Evolutionary conservation across 2,113 vertebrate species (phyloP).

Genomic region (Gorsachius goisagi): DNA sequence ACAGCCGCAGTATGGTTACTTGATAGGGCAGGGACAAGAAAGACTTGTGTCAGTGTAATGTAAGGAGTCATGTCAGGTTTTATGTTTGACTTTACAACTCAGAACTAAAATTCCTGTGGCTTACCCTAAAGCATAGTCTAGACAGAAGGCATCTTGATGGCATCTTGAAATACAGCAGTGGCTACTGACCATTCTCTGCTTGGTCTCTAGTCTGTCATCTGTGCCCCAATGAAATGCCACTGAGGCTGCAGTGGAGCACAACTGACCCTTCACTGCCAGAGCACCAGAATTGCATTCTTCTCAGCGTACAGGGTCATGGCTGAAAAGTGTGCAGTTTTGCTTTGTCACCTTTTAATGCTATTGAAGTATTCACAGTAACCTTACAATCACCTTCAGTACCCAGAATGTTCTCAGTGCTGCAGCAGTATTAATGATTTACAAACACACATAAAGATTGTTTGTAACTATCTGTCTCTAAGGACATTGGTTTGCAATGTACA

Average conservation of each 20-base stretch:
- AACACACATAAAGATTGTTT: neutral
- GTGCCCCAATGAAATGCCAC: neutral
- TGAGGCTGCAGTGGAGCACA: neutral
- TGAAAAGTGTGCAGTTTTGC: neutral
- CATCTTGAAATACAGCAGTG: neutral
- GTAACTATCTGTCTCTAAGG: neutral
- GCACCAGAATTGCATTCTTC: neutral
- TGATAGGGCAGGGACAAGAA: neutral
- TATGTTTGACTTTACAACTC: neutral
- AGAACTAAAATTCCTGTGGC: neutral
- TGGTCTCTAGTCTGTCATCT: neutral
- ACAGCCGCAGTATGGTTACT: neutral
- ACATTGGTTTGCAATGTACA: neutral
- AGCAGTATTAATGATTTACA: neutral
- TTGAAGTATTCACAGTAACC: neutral
- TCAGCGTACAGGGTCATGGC: neutral
- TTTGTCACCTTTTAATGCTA: neutral
- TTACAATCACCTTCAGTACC: neutral
- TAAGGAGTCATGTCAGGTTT: neutral
- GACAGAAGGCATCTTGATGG: neutral
- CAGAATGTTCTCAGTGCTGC: neutral
- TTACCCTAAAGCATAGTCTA: neutral
- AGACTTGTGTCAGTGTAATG: neutral
- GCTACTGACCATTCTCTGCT: neutral
- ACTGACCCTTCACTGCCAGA: neutral